A percentile compares a stretch with the other conserved stretches of the same genome.
These are phyloP conservation scores for Drosophila mojavensis DNA, from an alignment of 1,140 invertebrate genomes.

Conservation along the genomic window DNA sequence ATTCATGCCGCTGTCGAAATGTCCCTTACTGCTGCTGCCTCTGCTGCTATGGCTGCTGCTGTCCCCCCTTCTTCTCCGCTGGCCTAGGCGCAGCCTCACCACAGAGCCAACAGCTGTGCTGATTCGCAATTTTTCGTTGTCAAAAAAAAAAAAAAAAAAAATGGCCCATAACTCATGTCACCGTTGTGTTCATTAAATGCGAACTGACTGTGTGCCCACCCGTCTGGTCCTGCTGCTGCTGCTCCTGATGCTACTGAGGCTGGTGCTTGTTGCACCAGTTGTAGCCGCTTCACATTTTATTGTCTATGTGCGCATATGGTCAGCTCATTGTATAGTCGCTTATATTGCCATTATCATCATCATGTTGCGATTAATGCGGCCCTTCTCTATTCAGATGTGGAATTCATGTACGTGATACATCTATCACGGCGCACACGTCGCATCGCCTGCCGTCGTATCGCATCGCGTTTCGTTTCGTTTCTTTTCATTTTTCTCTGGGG, in stretches of 20 bases:
- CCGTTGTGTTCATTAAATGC: conserved; percentile 72
- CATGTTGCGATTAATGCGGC: conserved; percentile 66
- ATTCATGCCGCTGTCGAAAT: conserved; percentile 49
- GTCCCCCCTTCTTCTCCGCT: neutral
- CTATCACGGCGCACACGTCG: conserved; percentile 47
- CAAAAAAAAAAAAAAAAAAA: conserved; percentile 45
- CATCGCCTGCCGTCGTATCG: neutral
- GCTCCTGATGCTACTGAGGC: neutral
- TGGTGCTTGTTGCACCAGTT: conserved; percentile 29
- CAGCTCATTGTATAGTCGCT: conserved; percentile 65
- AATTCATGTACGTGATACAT: conserved; percentile 41
- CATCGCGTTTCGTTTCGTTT: neutral
- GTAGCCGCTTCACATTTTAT: conserved; percentile 55
- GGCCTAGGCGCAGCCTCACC: conserved; percentile 8
- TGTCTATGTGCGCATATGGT: conserved; percentile 75
- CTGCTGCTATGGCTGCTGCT: neutral
- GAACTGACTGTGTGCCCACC: conserved; percentile 44
- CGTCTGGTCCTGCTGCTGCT: conserved; percentile 16
- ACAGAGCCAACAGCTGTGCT: conserved; percentile 64
- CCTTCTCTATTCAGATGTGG: conserved; percentile 28
- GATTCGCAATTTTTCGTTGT: conserved; percentile 69
- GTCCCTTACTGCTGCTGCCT: neutral
- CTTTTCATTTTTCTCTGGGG: conserved; percentile 1
- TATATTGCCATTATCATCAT: conserved; percentile 69
- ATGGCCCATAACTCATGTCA: conserved; percentile 71